Base-by-base conservation (phyloP, 2,113 vertebrate genomes). In the Percina caprodes region DNA sequence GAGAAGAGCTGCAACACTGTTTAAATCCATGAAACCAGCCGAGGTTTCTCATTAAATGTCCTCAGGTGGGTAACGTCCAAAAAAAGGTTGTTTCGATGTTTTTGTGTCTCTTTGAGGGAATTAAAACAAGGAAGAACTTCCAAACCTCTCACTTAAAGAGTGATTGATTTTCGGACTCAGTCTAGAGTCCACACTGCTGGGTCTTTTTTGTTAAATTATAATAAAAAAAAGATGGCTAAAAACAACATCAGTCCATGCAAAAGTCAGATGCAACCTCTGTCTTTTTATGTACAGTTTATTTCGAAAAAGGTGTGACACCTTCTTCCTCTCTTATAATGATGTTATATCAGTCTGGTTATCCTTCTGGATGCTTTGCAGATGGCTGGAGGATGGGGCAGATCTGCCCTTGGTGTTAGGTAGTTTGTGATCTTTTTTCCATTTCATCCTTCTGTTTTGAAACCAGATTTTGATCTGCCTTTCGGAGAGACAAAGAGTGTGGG, bases 371-470 rank as follows among this genome's bases (percentile, higher is more conserved):
- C 95, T 97, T 86, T 98, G 97, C 96, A 97, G 96, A 94, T 97
- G 96, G 84, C 95, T 94, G 62, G 95, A 94, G 87, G 94, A 89
- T 71, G 97, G 94, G 19, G 97, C 95, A 15, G 97, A 98, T 86
- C 98, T 97, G 91, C 98, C 98, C 92, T 99, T 99, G 86, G 98
- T 99, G 93, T 99, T 99, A 78, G 98, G 98, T 69, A 99, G 96
- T 95, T 99, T 99, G 95, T 99, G 98, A 79, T 99, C 98, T 94
- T 99, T 99, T 96, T 99, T 99, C 98, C 98, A 99, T 95, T 99
- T 99, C 98, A 99, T 99, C 94, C 98, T 96, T 92, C 98, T 95
- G 95, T 99, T 99, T 89, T 99, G 98, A 94, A 99, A 99, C 98
- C 98, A 99, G 95, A 99, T 99, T 96, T 99, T 99, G 90, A 99